These are phyloP conservation scores for Pentamera pediparva DNA, from an alignment of 53 echinoderm and acorn worm species.

Conservation along the genomic window DNA sequence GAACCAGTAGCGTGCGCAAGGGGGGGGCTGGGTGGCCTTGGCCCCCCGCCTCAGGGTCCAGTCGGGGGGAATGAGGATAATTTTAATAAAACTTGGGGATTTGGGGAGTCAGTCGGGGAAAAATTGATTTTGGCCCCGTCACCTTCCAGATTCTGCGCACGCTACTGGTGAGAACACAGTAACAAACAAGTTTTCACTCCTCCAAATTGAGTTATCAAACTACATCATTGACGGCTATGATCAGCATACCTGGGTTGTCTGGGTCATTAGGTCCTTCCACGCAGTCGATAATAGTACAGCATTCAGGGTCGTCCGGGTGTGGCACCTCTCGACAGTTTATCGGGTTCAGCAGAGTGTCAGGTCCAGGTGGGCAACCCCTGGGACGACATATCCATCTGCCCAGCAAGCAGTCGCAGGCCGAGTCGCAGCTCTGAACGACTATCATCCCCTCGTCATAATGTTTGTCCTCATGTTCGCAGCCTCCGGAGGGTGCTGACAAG, in stretches of 20 bases:
- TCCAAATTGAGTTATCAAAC: too few relatives aligned
- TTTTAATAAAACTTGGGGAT: too few relatives aligned
- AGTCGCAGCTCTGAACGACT: slow-evolving; percentile 85
- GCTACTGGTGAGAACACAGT: too few relatives aligned
- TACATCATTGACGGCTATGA: too few relatives aligned
- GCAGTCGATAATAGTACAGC: slow-evolving; percentile 79
- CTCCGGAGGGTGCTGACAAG: slow-evolving; percentile 71
- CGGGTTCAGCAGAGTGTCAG: slow-evolving; percentile 71
- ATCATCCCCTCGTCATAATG: slow-evolving; percentile 91
- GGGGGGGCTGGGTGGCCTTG: too few relatives aligned
- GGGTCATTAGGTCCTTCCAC: slow-evolving; percentile 59
- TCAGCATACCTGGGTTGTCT: slow-evolving; percentile 39
- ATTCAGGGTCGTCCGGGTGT: slow-evolving; percentile 92
- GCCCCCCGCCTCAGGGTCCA: too few relatives aligned
- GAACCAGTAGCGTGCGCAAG: too few relatives aligned
- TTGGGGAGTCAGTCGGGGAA: too few relatives aligned
- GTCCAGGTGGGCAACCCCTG: slow-evolving; percentile 86
- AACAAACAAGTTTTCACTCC: neutral
- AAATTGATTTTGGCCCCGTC: too few relatives aligned
- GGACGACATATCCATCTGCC: slow-evolving; percentile 89
- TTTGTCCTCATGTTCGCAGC: slow-evolving; percentile 72
- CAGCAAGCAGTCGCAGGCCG: slow-evolving; percentile 87
- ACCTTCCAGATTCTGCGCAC: too few relatives aligned
- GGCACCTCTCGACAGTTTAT: slow-evolving; percentile 78
- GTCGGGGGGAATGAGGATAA: too few relatives aligned